Evolutionary conservation across 2,113 vertebrate genomes (phyloP).

Genomic region (Uria lomvia): DNA sequence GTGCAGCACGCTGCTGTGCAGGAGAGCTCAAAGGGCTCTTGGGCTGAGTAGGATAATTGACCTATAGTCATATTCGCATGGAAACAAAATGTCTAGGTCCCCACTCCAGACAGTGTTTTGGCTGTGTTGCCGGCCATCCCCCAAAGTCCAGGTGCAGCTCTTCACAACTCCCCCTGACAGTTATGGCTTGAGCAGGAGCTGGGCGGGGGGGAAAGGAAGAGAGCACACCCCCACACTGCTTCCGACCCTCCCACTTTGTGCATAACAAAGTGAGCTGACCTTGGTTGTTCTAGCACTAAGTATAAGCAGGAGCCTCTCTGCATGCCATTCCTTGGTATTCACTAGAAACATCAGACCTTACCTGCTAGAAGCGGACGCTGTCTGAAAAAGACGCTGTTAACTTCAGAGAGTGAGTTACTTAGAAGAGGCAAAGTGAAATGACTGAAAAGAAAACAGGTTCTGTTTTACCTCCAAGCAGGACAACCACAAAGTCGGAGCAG

Average conservation of each 20-base stretch:
- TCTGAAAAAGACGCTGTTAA: not conserved
- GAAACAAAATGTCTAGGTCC: too few relatives aligned
- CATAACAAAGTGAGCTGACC: not conserved
- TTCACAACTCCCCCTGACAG: too few relatives aligned
- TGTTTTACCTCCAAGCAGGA: not conserved
- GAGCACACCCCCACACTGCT: too few relatives aligned
- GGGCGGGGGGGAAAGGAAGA: too few relatives aligned
- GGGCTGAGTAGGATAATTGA: too few relatives aligned
- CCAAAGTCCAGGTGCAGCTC: too few relatives aligned
- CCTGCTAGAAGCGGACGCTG: not conserved
- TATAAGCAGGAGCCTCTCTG: not conserved
- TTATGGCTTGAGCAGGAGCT: too few relatives aligned
- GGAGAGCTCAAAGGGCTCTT: too few relatives aligned
- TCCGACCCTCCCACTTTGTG: not conserved
- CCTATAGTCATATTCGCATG: too few relatives aligned
- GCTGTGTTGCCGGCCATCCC: too few relatives aligned
- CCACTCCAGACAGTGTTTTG: too few relatives aligned
- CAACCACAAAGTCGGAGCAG: not conserved
- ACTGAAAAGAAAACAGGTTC: not conserved
- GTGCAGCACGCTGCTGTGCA: too few relatives aligned
- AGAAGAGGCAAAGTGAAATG: not conserved
- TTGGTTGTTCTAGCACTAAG: not conserved
- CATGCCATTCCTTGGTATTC: not conserved
- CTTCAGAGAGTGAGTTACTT: not conserved
- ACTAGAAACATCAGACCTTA: not conserved